A percentile compares a stretch with the other conserved stretches of the same genome.
Conservation (phyloP, 2,888 invertebrate species). For the Chironomus riparius region DNA sequence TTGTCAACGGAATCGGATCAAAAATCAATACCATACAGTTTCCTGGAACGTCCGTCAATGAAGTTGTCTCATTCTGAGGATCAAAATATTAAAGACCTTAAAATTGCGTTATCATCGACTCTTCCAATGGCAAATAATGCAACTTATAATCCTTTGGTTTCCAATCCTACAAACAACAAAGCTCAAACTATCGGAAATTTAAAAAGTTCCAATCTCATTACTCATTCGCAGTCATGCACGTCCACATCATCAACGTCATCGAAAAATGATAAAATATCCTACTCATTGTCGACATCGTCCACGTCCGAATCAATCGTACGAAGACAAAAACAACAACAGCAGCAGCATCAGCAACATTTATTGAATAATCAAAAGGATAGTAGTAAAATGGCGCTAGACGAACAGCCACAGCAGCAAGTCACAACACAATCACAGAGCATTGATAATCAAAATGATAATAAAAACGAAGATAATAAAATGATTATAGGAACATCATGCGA, state of each 20-base stretch:
- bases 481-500: not conserved
- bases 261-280: constrained; percentile 11
- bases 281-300: constrained; percentile 11
- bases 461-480: constrained; percentile 19
- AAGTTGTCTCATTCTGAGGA: constrained; percentile 19
- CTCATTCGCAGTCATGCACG: constrained; percentile 10
- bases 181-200: not conserved
- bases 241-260: constrained; percentile 2
- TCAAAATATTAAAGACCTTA: constrained; percentile 2
- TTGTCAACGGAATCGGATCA: constrained; percentile 12
- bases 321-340: not conserved
- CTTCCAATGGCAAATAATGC: constrained; percentile 4
- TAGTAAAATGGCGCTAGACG: not conserved
- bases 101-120: constrained; percentile 15
- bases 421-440: not conserved
- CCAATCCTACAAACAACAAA: not conserved
- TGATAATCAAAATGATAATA: constrained; percentile 26
- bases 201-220: constrained; percentile 2
- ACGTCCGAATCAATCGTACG: not conserved
- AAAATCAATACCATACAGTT: constrained; percentile 9
- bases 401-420: not conserved
- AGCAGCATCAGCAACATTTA: not conserved
- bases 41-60: constrained; percentile 14
- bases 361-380: not conserved
- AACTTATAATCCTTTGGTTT: not conserved